Percentiles rank a stretch among this genome's conserved stretches.
Evolutionary conservation across 2,888 invertebrate genomes (phyloP).

Genomic region (Erebia ligea): DNA sequence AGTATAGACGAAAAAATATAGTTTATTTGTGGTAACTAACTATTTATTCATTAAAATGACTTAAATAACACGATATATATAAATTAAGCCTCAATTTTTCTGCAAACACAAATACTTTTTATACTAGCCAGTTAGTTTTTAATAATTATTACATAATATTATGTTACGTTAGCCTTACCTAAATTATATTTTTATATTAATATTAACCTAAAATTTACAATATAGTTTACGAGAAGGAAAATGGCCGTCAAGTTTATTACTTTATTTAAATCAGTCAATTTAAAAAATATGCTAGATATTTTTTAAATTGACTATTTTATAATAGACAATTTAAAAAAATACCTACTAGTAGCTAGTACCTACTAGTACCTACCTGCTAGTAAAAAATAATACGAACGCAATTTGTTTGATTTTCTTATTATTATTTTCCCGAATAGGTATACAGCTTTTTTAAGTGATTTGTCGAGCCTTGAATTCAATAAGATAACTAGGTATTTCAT

Average conservation of each 20-base stretch:
- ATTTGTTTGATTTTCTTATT: too few species aligned
- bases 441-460: not conserved
- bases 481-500: not conserved
- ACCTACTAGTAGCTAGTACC: not conserved
- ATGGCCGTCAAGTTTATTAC: conserved; percentile 24
- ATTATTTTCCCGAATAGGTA: too few species aligned
- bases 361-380: too few species aligned
- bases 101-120: conserved; percentile 26
- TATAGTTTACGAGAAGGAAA: conserved; percentile 13
- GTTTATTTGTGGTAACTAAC: conserved; percentile 35
- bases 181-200: conserved; percentile 16
- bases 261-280: too few species aligned
- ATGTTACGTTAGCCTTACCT: conserved; percentile 14
- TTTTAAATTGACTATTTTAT: not conserved
- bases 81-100: conserved; percentile 31
- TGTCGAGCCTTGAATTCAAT: not conserved
- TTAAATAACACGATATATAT: not conserved
- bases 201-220: conserved; percentile 29
- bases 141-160: not conserved
- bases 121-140: conserved; percentile 11
- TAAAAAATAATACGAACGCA: not conserved
- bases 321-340: not conserved
- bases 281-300: too few species aligned
- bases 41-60: conserved; percentile 24
- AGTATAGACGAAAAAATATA: conserved; percentile 1